Evolutionary conservation across 2,888 invertebrate species (phyloP).

Genomic region (Cybosia mesomella): DNA sequence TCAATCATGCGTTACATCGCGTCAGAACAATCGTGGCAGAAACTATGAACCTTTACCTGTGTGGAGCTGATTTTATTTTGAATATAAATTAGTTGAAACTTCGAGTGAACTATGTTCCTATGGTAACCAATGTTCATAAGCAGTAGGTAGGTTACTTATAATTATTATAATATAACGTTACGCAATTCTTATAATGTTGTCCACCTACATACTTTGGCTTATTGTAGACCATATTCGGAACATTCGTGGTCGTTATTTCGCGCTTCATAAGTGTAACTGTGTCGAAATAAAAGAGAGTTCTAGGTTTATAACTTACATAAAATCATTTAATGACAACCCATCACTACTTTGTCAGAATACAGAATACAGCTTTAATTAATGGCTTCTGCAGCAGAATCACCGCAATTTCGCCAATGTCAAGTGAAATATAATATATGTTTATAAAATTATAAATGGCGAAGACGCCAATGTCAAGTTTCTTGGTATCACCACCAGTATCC

Average conservation of each 20-base stretch:
- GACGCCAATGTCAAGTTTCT: too few relatives aligned
- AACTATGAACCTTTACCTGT: background rate
- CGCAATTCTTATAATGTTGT: constrained; percentile 24
- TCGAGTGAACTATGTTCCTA: background rate
- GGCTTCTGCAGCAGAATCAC: too few relatives aligned
- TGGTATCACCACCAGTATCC: too few relatives aligned
- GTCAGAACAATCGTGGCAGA: background rate
- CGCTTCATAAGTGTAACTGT: constrained; percentile 34
- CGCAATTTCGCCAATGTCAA: too few relatives aligned
- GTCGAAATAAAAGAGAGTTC: constrained; percentile 18
- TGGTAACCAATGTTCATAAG: background rate
- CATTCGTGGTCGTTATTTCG: constrained; percentile 19
- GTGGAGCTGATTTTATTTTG: background rate
- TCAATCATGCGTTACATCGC: background rate
- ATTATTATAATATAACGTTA: background rate
- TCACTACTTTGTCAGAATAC: too few relatives aligned
- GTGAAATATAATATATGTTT: too few relatives aligned
- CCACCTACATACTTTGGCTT: constrained; percentile 1
- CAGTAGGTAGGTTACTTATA: background rate
- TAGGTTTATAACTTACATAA: constrained; percentile 15
- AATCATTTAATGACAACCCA: background rate
- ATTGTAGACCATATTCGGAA: constrained; percentile 9
- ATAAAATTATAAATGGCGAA: too few relatives aligned
- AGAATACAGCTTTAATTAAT: too few relatives aligned
- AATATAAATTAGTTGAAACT: too few relatives aligned